Conservation (phyloP, 1,140 invertebrate genomes). For the Formica selysi region DNA sequence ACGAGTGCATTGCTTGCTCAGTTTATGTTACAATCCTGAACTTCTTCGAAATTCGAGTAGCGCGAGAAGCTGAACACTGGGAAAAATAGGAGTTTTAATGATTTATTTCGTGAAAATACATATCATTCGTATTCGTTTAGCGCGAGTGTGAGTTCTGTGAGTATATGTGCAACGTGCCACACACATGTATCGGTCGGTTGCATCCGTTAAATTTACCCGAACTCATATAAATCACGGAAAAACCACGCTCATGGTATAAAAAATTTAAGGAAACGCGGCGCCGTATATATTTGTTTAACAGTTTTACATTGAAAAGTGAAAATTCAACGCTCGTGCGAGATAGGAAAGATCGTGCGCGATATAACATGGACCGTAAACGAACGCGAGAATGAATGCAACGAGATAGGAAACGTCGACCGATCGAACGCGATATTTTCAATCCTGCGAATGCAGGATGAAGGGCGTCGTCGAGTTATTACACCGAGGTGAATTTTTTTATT, state of each 20-base stretch:
- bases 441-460: background rate
- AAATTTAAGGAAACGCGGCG: conserved; percentile 24
- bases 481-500: conserved; percentile 3
- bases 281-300: conserved; percentile 1
- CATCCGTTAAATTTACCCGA: background rate
- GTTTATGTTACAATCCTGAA: conserved; percentile 16
- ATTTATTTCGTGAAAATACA: conserved; percentile 21
- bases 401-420: conserved; percentile 18
- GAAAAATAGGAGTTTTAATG: background rate
- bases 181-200: background rate
- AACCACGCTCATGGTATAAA: background rate
- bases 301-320: background rate
- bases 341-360: conserved; percentile 4
- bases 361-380: background rate
- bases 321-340: conserved; percentile 2
- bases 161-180: background rate
- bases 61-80: background rate
- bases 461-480: conserved; percentile 7
- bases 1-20: background rate
- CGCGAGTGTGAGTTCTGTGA: background rate
- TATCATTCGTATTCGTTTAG: conserved; percentile 21
- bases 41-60: background rate
- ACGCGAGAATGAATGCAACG: conserved; percentile 5
- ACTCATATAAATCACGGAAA: background rate
- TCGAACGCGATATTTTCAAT: conserved; percentile 22